Evolutionary conservation across 2,888 invertebrate genomes (phyloP), one percentile per base, ranked within the genome.

Genomic region (Mythimna vitellina): DNA sequence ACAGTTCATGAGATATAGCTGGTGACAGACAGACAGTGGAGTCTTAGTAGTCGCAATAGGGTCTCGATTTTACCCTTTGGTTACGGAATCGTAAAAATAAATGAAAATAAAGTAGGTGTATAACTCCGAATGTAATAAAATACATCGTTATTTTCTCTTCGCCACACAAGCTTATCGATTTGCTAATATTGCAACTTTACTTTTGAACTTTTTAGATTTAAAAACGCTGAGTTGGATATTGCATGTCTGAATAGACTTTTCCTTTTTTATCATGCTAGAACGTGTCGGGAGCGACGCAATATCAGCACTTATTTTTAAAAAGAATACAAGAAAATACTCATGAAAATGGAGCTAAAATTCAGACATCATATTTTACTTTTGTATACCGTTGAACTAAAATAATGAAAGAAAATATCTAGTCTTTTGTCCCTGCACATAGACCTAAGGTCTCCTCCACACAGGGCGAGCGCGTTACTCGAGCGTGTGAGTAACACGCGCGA

Each of bases 251-350:
- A 14, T 1, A 49, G 56, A 8, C 12, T 42, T 56, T 20, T 29
- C 7, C 0, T 8, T 42, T 35, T 46, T 25, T 25, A 10, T 32
- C n/a, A 75, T 46, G 25, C 3, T 53, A 22, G 12, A 8, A 35
- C 35, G 22, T 68, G 12, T 35, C 6, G 3, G 8, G 12, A 22
- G 22, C 29, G 17, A 12, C 9, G 35, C 29, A 54, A 56, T 32
- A 54, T 22, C 14, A 53, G 22, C 60, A 53, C 1, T 32, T 38
- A 17, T 32, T 49, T 8, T 17, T 32, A 4, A 22, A 60, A 51
- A 42, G 8, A 22, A 53, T 49, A 32, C 49, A 60, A 77, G 0
- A 25, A 76, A 53, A 60, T 8, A 20, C 6, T 32, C 14, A 56
- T 25, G 46, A 20, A 51, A 75, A 49, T 56, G 9, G 17, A 17